phyloP scores from a whole-genome alignment of 2,113 vertebrate species.

The Phalacrocorax aristotelis region DNA sequence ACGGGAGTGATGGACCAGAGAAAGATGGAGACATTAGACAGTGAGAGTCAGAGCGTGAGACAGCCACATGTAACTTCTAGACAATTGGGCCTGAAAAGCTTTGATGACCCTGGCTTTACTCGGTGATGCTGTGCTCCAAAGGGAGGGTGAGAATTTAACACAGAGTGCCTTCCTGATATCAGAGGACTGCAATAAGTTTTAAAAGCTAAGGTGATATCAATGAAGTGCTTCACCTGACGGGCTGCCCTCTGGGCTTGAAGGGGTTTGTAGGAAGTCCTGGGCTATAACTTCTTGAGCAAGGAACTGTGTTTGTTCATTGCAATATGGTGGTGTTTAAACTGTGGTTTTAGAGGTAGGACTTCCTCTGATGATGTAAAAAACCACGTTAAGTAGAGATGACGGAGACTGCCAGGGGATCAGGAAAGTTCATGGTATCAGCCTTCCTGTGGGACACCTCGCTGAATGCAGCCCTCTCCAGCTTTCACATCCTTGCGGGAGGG shows the following conservation, averaged over 20 bases:
- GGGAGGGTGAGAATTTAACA: neutral
- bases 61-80: neutral
- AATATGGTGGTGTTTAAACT: neutral
- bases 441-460: neutral
- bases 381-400: neutral
- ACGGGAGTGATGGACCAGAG: neutral
- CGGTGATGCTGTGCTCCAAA: neutral
- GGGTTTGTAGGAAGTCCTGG: neutral
- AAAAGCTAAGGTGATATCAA: neutral
- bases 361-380: neutral
- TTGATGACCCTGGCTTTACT: neutral
- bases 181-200: neutral
- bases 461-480: neutral
- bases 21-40: neutral
- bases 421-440: neutral
- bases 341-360: neutral
- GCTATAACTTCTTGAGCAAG: neutral
- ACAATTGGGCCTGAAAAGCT: neutral
- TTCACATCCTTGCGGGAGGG: neutral
- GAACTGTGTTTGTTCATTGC: neutral
- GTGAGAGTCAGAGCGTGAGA: neutral
- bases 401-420: neutral
- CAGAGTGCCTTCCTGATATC: neutral
- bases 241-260: neutral
- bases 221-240: neutral